Evolutionary conservation across 2,113 vertebrate species (phyloP).

Genomic region (Mormyrus lacerda): DNA sequence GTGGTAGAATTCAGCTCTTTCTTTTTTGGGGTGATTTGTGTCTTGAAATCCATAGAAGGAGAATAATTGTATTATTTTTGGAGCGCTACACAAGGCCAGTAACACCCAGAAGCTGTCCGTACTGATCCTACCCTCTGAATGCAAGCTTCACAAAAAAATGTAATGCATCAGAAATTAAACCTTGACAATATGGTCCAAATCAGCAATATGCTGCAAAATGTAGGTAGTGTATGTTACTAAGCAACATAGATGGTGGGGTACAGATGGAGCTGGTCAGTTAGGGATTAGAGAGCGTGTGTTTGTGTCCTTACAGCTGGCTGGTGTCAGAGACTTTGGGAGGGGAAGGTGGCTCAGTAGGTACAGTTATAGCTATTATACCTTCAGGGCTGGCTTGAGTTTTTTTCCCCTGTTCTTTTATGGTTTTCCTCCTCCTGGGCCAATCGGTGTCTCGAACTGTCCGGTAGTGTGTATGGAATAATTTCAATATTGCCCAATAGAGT

Average conservation of each 20-base stretch:
- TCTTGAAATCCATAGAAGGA: background rate
- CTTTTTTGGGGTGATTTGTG: background rate
- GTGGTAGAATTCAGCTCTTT: background rate
- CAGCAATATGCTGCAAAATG: too few relatives aligned
- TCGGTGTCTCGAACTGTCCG: background rate
- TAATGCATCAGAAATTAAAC: background rate
- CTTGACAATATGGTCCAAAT: background rate
- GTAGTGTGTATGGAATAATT: background rate
- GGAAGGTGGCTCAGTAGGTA: too few relatives aligned
- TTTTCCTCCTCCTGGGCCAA: background rate
- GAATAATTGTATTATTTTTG: background rate
- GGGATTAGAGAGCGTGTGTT: background rate
- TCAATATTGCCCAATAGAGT: background rate
- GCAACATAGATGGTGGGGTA: background rate
- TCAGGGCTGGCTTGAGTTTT: background rate
- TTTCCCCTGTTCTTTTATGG: background rate
- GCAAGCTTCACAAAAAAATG: background rate
- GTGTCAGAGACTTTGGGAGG: background rate
- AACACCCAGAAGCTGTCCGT: background rate
- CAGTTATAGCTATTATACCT: background rate
- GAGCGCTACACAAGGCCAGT: background rate
- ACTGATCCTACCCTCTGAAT: background rate
- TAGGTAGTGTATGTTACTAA: too few relatives aligned
- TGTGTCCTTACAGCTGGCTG: background rate
- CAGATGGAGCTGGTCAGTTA: background rate